phyloP scores from a whole-genome alignment of 2,113 vertebrate species.

The Sebastes fasciatus region DNA sequence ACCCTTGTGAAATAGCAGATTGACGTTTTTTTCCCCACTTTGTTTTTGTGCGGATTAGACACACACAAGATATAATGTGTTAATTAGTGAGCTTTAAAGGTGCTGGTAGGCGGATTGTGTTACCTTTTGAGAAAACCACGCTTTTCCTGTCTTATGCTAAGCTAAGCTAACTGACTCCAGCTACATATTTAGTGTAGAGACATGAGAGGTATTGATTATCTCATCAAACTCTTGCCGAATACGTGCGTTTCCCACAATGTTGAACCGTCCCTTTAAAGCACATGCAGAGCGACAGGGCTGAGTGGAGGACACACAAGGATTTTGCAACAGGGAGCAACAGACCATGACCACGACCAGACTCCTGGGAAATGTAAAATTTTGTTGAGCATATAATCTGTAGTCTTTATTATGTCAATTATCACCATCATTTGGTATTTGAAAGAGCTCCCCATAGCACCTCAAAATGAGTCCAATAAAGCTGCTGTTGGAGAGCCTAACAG shows the following conservation, averaged over 20 bases:
- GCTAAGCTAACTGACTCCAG: neutral
- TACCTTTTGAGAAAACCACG: neutral
- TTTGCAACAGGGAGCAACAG: neutral
- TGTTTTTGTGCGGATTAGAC: neutral
- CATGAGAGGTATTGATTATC: neutral
- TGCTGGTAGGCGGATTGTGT: neutral
- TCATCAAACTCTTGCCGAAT: neutral
- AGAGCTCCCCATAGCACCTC: neutral
- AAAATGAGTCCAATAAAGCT: neutral
- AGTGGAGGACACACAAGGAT: neutral
- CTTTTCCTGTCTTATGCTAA: neutral
- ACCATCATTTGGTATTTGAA: neutral
- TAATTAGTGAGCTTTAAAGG: neutral
- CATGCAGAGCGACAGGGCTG: neutral
- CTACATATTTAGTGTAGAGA: neutral
- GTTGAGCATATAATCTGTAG: neutral
- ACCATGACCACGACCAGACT: neutral
- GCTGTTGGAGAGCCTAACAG: neutral
- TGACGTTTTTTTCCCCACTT: neutral
- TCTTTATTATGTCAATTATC: neutral
- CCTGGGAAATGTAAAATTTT: neutral
- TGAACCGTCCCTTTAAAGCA: neutral
- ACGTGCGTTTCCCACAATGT: neutral
- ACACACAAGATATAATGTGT: neutral
- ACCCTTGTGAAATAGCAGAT: too few species aligned